These are phyloP conservation scores for Mola mola DNA, from an alignment of 2,113 vertebrate species.

Conservation along the genomic window DNA sequence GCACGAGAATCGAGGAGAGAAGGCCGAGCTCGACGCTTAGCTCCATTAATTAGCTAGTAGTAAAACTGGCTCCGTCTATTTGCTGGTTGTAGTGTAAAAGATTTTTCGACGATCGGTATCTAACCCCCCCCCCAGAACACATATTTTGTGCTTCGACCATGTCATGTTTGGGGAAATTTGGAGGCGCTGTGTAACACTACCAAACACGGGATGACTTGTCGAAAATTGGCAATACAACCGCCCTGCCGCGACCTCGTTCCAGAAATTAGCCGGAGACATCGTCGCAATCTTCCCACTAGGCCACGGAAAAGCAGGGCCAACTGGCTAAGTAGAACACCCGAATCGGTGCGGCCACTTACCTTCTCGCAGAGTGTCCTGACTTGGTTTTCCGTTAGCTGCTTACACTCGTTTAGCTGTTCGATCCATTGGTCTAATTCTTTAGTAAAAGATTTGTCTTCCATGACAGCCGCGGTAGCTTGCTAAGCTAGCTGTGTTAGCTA, in stretches of 20 bases:
- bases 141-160: not conserved
- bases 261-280: slow-evolving; percentile 61
- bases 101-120: slow-evolving; percentile 13
- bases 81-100: not conserved
- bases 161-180: not conserved
- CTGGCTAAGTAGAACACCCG: not conserved
- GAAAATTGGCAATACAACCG: slow-evolving; percentile 4
- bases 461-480: slow-evolving; percentile 65
- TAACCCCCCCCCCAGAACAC: not conserved
- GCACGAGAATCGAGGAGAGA: too few species aligned
- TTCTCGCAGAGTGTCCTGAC: slow-evolving; percentile 83
- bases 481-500: slow-evolving; percentile 63
- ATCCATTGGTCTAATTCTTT: slow-evolving; percentile 85
- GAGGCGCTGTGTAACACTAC: fast-evolving
- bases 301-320: slow-evolving; percentile 24
- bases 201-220: not conserved
- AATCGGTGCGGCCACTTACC: slow-evolving; percentile 47
- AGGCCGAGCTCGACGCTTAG: not conserved
- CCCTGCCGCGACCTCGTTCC: slow-evolving; percentile 9
- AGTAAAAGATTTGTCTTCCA: slow-evolving; percentile 84
- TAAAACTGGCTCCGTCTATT: slow-evolving; percentile 41
- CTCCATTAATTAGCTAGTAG: not conserved
- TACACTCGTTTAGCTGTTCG: slow-evolving; percentile 84
- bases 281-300: slow-evolving; percentile 31
- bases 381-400: slow-evolving; percentile 83